Evolutionary conservation across 2,797 vertebrate genomes (phyloP).

Genomic region (Helicolenus hilgendorfi): DNA sequence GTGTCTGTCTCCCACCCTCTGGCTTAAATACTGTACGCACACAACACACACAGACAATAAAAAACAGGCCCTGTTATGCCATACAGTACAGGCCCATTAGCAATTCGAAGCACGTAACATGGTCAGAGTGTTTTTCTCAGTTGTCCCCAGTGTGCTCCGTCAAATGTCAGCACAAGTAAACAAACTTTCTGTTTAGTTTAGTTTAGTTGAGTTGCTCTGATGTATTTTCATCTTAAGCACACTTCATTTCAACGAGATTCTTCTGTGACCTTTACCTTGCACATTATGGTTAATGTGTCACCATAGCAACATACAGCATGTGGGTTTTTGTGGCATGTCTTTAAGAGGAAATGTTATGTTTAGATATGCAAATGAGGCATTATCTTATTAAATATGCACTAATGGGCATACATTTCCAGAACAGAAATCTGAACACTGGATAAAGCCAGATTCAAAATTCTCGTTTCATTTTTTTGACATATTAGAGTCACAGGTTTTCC

Average conservation of each 20-base stretch:
- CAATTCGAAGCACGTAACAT: background rate
- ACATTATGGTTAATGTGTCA: background rate
- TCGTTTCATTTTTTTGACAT: too few species aligned
- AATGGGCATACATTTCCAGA: too few species aligned
- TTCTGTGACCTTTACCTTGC: slow-evolving; percentile 4
- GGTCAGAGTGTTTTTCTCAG: background rate
- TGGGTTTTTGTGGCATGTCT: background rate
- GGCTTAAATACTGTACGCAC: background rate
- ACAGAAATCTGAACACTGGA: too few species aligned
- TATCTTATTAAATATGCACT: too few species aligned
- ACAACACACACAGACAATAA: background rate
- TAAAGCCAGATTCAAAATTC: too few species aligned
- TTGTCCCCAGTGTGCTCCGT: background rate
- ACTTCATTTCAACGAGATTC: background rate
- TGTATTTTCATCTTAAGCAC: slow-evolving; percentile 5
- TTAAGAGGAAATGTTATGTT: too few species aligned
- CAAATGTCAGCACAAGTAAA: background rate
- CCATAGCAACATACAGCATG: slow-evolving; percentile 11
- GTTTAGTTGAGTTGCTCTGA: background rate
- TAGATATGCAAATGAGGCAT: too few species aligned
- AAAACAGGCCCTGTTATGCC: background rate
- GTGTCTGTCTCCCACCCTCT: background rate
- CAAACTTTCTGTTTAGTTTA: background rate
- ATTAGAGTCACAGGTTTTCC: too few species aligned
- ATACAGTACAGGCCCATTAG: background rate